Evolutionary conservation across 1,140 invertebrate species (phyloP).

Genomic region (Samia ricini): DNA sequence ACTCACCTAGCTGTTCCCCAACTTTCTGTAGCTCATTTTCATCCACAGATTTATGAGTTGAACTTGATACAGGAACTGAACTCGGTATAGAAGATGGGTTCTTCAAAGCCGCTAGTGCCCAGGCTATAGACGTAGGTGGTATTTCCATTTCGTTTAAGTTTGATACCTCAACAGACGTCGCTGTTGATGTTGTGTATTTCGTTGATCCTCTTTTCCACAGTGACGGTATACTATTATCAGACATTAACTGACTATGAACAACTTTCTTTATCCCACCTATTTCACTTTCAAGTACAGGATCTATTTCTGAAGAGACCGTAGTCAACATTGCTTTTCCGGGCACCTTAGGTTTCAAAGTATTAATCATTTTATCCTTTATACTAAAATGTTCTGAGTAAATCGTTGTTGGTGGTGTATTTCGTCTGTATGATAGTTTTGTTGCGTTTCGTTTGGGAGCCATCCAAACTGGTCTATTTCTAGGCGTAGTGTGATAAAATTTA

Average conservation of each 20-base stretch:
- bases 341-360: slow-evolving; percentile 27
- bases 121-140: slow-evolving; percentile 63
- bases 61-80: slow-evolving; percentile 36
- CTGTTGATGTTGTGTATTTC: slow-evolving; percentile 48
- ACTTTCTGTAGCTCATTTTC: slow-evolving; percentile 70
- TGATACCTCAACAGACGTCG: slow-evolving; percentile 36
- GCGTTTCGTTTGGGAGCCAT: slow-evolving; percentile 56
- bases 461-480: slow-evolving; percentile 61
- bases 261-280: slow-evolving; percentile 56
- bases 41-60: slow-evolving; percentile 50
- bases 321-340: slow-evolving; percentile 46
- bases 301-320: slow-evolving; percentile 64
- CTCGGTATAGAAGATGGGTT: slow-evolving; percentile 48
- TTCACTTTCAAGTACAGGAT: slow-evolving; percentile 63
- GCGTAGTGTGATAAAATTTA: slow-evolving; percentile 60
- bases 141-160: slow-evolving; percentile 55
- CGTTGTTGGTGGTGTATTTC: slow-evolving; percentile 45
- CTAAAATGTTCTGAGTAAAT: slow-evolving; percentile 70
- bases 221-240: slow-evolving; percentile 64
- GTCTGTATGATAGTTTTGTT: slow-evolving; percentile 29
- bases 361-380: slow-evolving; percentile 57
- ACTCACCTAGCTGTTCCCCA: slow-evolving; percentile 53
- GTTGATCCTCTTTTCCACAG: slow-evolving; percentile 65
- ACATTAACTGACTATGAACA: slow-evolving; percentile 60
- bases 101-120: slow-evolving; percentile 60